Percentiles rank a stretch among this genome's conserved stretches.
These are phyloP conservation scores for Holcopasites calliopsidis DNA, from an alignment of 1,140 invertebrate species.

Conservation along the genomic window DNA sequence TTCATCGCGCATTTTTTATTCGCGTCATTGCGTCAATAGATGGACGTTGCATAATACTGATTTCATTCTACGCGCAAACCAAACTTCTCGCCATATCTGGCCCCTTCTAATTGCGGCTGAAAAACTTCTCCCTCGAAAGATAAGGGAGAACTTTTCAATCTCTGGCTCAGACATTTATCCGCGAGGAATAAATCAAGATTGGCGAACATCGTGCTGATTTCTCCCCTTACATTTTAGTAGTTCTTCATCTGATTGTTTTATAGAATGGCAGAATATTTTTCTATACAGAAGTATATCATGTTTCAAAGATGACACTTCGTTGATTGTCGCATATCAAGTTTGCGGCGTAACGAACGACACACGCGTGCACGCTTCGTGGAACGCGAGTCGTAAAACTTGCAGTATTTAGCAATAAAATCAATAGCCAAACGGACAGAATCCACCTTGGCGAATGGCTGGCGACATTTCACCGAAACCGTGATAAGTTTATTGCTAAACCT, in stretches of 20 bases:
- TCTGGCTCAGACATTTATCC: background rate
- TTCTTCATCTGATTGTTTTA: no score
- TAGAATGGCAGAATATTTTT: no score
- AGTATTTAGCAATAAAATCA: background rate
- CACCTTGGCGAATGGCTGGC: background rate
- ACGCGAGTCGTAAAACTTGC: background rate
- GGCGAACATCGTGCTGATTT: background rate
- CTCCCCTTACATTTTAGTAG: no score
- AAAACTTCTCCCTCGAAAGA: background rate
- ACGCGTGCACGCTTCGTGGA: background rate
- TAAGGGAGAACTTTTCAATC: background rate
- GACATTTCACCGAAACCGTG: background rate
- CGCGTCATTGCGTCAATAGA: background rate
- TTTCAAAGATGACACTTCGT: no score
- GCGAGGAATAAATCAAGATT: background rate
- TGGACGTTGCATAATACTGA: slow-evolving; percentile 6
- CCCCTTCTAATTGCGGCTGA: background rate
- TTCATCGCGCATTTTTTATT: slow-evolving; percentile 6
- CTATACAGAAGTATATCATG: no score
- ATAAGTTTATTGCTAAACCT: background rate
- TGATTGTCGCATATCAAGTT: background rate
- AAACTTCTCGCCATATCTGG: background rate
- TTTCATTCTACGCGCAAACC: background rate
- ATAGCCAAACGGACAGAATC: background rate
- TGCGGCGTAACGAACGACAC: background rate